Evolutionary conservation across 1,140 invertebrate genomes (phyloP), one percentile per base, ranked within the genome.

Genomic region (Reticulitermes speratus): DNA sequence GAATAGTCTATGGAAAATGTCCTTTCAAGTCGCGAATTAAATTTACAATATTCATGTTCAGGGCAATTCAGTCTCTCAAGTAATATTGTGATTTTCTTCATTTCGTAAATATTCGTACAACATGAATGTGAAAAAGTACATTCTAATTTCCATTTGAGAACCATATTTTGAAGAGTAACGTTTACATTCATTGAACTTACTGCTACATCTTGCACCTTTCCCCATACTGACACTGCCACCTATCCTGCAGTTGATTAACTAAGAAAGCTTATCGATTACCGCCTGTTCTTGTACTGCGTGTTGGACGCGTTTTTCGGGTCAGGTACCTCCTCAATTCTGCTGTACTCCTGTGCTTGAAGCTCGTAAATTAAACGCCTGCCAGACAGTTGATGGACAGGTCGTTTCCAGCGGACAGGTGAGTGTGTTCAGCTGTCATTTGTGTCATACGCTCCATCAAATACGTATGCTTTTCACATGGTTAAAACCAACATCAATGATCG

Each of bases 281-380:
- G 21, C 21, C 16, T 9, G 6, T 65, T n/a, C 59, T 9, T 75
- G 65, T 75, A 25, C n/a, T 2, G n/a, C 65, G 65, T 6, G 65
- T 75, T 14, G 1, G 65, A 16, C 25, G 16, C 0, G n/a, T 8
- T 75, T 75, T 1, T 1, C 25, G n/a, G 65, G 7, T 75, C n/a
- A 30, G 65, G 25, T n/a, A 75, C 65, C 65, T 75, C 65, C 25
- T 75, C 2, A 2, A 30, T 6, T 65, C 8, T 30, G 25, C 7
- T 75, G 14, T 9, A 9, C 65, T 75, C 65, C 65, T 30, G n/a
- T 2, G 30, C 65, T 1, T 8, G n/a, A 30, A 75, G n/a, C 65
- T 75, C 65, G 65, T 75, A 75, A 75, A 75, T 75, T 75, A 75
- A 75, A 75, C 65, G 65, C 65, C 65, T 75, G n/a, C 65, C 25